phyloP scores from a whole-genome alignment of 2,888 invertebrate genomes.

The Ophioninae sp. region DNA sequence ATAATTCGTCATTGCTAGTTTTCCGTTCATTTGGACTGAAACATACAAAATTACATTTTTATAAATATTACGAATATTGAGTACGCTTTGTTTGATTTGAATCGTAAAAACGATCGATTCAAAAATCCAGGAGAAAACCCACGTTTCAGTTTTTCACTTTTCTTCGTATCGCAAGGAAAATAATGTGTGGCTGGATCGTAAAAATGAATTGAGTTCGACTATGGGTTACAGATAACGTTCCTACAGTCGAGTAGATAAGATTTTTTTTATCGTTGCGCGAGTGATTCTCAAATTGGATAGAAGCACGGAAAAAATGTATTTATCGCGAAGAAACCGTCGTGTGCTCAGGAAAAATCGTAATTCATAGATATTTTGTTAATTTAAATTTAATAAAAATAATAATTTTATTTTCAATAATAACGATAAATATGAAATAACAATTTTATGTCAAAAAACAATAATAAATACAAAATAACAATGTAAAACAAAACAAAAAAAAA shows the following conservation, averaged over 20 bases:
- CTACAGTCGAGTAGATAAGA: not conserved
- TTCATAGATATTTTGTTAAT: not conserved
- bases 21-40: conserved; percentile 75
- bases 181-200: not conserved
- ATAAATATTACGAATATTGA: not conserved
- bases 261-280: not conserved
- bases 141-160: not conserved
- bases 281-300: not conserved
- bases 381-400: too few relatives aligned
- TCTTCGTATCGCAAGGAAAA: not conserved
- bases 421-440: too few relatives aligned
- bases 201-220: not conserved
- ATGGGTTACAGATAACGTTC: not conserved
- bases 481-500: too few relatives aligned
- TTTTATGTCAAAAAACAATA: too few relatives aligned
- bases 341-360: not conserved
- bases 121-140: too few relatives aligned
- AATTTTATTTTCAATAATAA: too few relatives aligned
- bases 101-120: too few relatives aligned
- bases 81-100: too few relatives aligned
- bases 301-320: not conserved
- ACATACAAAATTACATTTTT: conserved; percentile 33
- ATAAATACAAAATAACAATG: too few relatives aligned
- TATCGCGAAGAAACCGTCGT: not conserved
- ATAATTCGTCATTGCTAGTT: conserved; percentile 70